These are phyloP conservation scores for Antechinus stuartii DNA, from an alignment of 2,113 vertebrate genomes.

Conservation along the genomic window DNA sequence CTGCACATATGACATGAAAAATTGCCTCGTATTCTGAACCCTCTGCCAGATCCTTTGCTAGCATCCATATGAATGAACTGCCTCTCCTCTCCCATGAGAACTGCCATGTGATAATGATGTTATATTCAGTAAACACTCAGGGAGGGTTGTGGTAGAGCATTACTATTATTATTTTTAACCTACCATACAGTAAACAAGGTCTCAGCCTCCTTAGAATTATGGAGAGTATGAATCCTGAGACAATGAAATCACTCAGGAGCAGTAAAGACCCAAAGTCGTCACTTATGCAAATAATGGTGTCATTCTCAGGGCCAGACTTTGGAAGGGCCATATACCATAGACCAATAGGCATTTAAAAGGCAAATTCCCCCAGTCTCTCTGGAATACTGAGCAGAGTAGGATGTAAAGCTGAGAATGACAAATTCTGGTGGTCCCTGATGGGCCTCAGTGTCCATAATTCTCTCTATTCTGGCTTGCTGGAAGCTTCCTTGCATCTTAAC, in stretches of 20 bases:
- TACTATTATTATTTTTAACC: slow-evolving; percentile 72
- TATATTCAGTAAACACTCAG: slow-evolving; percentile 75
- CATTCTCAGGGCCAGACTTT: slow-evolving; percentile 15
- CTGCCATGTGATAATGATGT: slow-evolving; percentile 76
- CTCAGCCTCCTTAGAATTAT: slow-evolving; percentile 79
- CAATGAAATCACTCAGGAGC: slow-evolving; percentile 77
- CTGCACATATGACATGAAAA: slow-evolving; percentile 75
- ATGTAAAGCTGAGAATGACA: slow-evolving; percentile 16
- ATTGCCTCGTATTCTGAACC: slow-evolving; percentile 75
- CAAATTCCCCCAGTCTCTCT: slow-evolving; percentile 32
- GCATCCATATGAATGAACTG: slow-evolving; percentile 79
- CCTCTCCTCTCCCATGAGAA: slow-evolving; percentile 69
- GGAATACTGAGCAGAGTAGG: slow-evolving; percentile 37
- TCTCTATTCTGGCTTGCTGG: neutral
- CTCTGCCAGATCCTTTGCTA: slow-evolving; percentile 64
- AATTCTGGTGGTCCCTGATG: neutral
- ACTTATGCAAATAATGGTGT: neutral
- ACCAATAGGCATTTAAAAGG: slow-evolving; percentile 59
- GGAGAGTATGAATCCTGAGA: slow-evolving; percentile 70
- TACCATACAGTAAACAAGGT: slow-evolving; percentile 66
- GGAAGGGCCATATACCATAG: slow-evolving; percentile 7
- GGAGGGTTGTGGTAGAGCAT: slow-evolving; percentile 52
- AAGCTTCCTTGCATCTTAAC: neutral
- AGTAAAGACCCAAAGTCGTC: slow-evolving; percentile 54
- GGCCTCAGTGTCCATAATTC: neutral